Conservation (phyloP, 2,113 vertebrate species). For the Limanda limanda region DNA sequence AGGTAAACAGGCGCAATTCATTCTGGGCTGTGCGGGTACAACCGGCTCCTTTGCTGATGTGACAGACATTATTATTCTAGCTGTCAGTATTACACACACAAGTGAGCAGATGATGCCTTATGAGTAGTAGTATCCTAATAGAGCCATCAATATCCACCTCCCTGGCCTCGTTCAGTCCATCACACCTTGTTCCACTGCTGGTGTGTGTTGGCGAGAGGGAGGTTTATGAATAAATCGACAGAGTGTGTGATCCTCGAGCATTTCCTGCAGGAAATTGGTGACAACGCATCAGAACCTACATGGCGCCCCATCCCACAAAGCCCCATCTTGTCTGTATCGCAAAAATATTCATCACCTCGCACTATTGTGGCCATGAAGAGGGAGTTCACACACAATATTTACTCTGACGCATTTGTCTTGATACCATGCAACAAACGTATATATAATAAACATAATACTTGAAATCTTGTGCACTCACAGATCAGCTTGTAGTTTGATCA, state of each 20-base stretch:
- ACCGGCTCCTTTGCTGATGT: slow-evolving; percentile 84
- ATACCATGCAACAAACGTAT: background rate
- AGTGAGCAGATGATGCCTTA: slow-evolving; percentile 84
- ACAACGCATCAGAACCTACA: slow-evolving; percentile 55
- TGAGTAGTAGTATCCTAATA: slow-evolving; percentile 83
- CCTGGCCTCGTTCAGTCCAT: slow-evolving; percentile 72
- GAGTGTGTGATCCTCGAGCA: slow-evolving; percentile 47
- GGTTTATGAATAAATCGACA: slow-evolving; percentile 58
- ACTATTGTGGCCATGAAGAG: too few species aligned
- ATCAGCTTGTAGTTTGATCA: too few species aligned
- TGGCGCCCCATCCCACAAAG: background rate
- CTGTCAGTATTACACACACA: slow-evolving; percentile 87
- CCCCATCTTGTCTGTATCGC: slow-evolving; percentile 28
- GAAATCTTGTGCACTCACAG: too few species aligned
- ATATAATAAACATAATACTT: background rate
- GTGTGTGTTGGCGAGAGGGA: slow-evolving; percentile 1
- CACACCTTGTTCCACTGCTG: slow-evolving; percentile 52
- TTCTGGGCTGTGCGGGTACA: slow-evolving; percentile 83
- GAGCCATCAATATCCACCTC: slow-evolving; percentile 88
- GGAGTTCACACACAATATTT: background rate
- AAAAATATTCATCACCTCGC: slow-evolving; percentile 30
- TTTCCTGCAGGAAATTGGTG: slow-evolving; percentile 46
- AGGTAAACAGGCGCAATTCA: slow-evolving; percentile 85
- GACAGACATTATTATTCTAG: slow-evolving; percentile 89
- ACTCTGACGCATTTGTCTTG: background rate